A percentile compares a stretch with the other conserved stretches of the same genome.
phyloP scores from a whole-genome alignment of 2,888 invertebrate genomes.

The Platycheirus rosarum region DNA sequence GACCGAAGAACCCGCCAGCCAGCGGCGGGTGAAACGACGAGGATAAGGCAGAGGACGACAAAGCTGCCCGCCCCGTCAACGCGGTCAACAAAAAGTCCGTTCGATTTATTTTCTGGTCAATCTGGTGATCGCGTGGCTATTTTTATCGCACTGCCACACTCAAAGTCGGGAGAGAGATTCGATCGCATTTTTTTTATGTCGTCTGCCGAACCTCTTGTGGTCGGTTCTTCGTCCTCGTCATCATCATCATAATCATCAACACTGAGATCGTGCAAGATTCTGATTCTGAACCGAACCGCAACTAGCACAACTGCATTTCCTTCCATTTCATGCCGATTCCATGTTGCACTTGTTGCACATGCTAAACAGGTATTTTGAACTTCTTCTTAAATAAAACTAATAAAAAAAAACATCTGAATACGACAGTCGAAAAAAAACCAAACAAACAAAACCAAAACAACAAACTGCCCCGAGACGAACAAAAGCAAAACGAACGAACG shows the following conservation, averaged over 20 bases:
- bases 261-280: constrained; percentile 4
- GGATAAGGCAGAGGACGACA: neutral
- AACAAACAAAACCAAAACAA: constrained; percentile 14
- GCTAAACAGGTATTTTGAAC: constrained; percentile 71
- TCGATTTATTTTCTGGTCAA: constrained; percentile 64
- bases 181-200: constrained; percentile 56
- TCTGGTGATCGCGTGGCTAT: constrained; percentile 72
- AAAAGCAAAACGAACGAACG: constrained; percentile 25
- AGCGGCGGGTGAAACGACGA: neutral
- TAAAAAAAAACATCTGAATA: constrained; percentile 56
- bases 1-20: neutral
- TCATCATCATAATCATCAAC: constrained; percentile 16
- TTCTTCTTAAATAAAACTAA: constrained; percentile 23
- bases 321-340: constrained; percentile 59
- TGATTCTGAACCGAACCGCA: constrained; percentile 30
- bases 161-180: constrained; percentile 46
- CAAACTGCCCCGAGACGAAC: constrained; percentile 25
- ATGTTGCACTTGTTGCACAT: constrained; percentile 73
- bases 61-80: constrained; percentile 5
- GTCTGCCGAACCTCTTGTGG: neutral
- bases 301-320: constrained; percentile 70
- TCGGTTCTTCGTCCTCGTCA: constrained; percentile 7
- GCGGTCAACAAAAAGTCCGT: constrained; percentile 27
- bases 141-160: constrained; percentile 63
- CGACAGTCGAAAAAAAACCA: constrained; percentile 18